Base-by-base conservation (phyloP, 2,113 vertebrate species). In the Ibidorhyncha struthersii region DNA sequence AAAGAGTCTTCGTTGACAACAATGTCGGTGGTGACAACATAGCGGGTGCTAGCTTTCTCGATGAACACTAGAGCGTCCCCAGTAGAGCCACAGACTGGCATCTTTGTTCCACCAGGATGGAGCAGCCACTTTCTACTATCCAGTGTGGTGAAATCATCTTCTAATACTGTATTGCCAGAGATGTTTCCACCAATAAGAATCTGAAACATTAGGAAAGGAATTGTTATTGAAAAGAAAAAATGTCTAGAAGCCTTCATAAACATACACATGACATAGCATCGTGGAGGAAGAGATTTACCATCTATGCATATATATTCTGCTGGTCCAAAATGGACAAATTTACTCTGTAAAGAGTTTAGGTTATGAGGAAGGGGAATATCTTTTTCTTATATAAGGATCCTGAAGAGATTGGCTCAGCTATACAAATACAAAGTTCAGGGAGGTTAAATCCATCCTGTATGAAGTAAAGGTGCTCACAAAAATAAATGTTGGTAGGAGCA, bases 21-120 rank as follows among this genome's bases (percentile, higher is more conserved):
- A 19, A 99, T 99, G 94, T 99, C 99, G 10, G 99, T 99, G 94
- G 99, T 99, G 69, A 99, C 98, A 47, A 99, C 99, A 2, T 99
- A 99, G 82, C 99, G 99, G 21, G 99, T 99, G 98, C 99, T 99
- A 45, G 99, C 99, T 97, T 99, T 99, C 96, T 99, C 99, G 12
- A 99, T 99, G 96, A 99, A 99, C 63, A 99, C 99, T 32, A 99
- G 99, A 25, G 99, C 99, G 25, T 99, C 99, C 5, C 99, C 99
- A 1, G 98, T 97, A 10, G 99, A 99, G 55, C 99, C 99, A 53
- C 99, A 99, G 72, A 99, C 99, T 2, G 99, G 99, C 99, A 99
- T 99, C 59, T 99, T 98, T 38, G 99, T 99, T 49, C 99, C 99
- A 26, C 99, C 99, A 0, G 99, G 99, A 96, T 99, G 99, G 38